Base-by-base conservation (phyloP, 23 tunicate genomes). In the Diplosoma virens region DNA sequence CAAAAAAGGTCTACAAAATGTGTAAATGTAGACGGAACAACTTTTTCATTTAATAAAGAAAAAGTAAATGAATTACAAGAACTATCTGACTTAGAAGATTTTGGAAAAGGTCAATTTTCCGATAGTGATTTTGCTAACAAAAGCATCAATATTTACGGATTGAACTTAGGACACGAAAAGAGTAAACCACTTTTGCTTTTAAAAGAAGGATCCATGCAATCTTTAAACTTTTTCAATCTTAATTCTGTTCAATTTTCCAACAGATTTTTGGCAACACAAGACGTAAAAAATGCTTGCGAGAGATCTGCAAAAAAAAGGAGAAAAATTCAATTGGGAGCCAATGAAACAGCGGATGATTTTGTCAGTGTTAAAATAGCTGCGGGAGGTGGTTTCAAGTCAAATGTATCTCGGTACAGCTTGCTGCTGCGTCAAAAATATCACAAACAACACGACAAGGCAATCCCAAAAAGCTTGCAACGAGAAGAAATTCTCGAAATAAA, bases 351-450 rank as follows among this genome's bases (percentile, higher is more conserved):
- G 1, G 87, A 64, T 46, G 84, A 68, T 35, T 50, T 67, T 23
- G 81, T 86, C 28, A 47, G 73, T 34, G 81, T 86, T 31, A 86
- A 86, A 73, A 86, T 73, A 31, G 75, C 93, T 0, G 93, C 81
- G n/a, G 93, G 93, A 0, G 93, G 93, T 0, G 93, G 93, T 17
- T 86, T 86, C 34, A 79, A 80, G 27, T 79, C 93, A 0, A 86
- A 86, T 55, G 81, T 80, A 4, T 85, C 93, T 3, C 79, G 71
- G 26, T 86, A 86, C 77, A 86, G 93, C 41, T 37, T 86, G 58
- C 71, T 86, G 0, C 64, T 79, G 37, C 79, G 93, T 1, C 93
- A 86, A 66, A 76, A 76, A 33, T 58, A 89, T 28, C 81, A 48
- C 30, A 47, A 58, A 48, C 52, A 64, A 0, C 66, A 82, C n/a